Percentiles rank a stretch among this genome's conserved stretches.
phyloP scores from a whole-genome alignment of 2,113 vertebrate genomes.

The Jacana jacana region DNA sequence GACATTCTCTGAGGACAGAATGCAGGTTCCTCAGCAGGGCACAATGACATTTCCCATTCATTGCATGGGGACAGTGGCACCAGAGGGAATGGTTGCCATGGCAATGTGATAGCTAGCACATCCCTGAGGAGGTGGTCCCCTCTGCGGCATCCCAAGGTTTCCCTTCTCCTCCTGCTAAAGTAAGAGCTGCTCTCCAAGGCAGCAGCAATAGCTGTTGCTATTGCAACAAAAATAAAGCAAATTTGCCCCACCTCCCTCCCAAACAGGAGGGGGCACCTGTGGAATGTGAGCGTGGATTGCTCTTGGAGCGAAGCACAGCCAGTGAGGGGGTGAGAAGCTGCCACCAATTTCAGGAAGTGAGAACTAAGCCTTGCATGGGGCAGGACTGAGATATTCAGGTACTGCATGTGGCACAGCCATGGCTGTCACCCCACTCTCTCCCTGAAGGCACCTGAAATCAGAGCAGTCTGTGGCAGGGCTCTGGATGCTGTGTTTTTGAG shows the following conservation, averaged over 20 bases:
- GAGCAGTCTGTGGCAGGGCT: background rate
- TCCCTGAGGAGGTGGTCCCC: background rate
- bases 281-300: rapidly evolving
- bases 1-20: background rate
- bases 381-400: background rate
- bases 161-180: background rate
- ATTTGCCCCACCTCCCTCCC: too few relatives aligned
- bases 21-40: background rate
- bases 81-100: background rate
- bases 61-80: background rate
- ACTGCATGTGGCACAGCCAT: rapidly evolving
- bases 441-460: rapidly evolving
- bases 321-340: background rate
- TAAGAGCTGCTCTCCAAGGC: background rate
- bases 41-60: background rate
- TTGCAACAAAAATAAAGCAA: background rate
- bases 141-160: background rate
- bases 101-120: background rate
- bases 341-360: background rate
- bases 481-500: background rate
- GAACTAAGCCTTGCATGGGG: background rate
- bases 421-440: background rate
- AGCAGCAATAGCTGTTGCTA: background rate
- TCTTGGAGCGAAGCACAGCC: background rate
- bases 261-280: background rate